Evolutionary conservation across 2,113 vertebrate genomes (phyloP).

Genomic region (Triplophysa tibetana): DNA sequence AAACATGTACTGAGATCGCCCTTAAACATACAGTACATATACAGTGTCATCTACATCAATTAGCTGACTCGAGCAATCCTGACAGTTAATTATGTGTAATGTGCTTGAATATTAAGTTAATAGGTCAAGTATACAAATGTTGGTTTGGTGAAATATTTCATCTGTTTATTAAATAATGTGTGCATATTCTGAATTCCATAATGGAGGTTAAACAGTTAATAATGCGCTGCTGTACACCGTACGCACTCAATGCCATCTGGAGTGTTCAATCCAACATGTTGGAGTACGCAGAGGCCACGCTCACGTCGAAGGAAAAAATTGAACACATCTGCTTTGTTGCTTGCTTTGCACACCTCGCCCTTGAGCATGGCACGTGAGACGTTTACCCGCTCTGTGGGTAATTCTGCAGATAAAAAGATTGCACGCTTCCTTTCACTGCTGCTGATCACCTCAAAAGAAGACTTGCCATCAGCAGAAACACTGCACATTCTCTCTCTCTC

Average conservation of each 20-base stretch:
- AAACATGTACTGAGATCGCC: too few relatives aligned
- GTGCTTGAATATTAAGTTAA: too few relatives aligned
- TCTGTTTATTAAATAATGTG: too few relatives aligned
- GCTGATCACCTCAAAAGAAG: neutral
- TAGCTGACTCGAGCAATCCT: too few relatives aligned
- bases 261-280: neutral
- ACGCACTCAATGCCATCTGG: neutral
- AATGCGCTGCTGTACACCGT: neutral
- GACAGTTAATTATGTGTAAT: too few relatives aligned
- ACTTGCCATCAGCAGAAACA: neutral
- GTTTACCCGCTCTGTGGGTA: neutral
- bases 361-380: neutral
- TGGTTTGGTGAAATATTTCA: too few relatives aligned
- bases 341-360: neutral
- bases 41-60: too few relatives aligned
- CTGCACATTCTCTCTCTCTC: neutral
- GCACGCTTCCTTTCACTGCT: neutral
- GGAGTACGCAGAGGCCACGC: neutral
- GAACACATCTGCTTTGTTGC: neutral
- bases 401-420: neutral
- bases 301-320: neutral
- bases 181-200: neutral
- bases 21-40: too few relatives aligned
- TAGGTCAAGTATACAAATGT: too few relatives aligned
- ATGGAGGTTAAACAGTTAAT: neutral